phyloP scores from a whole-genome alignment of 2,113 vertebrate genomes.

The Toxotes jaculatrix region DNA sequence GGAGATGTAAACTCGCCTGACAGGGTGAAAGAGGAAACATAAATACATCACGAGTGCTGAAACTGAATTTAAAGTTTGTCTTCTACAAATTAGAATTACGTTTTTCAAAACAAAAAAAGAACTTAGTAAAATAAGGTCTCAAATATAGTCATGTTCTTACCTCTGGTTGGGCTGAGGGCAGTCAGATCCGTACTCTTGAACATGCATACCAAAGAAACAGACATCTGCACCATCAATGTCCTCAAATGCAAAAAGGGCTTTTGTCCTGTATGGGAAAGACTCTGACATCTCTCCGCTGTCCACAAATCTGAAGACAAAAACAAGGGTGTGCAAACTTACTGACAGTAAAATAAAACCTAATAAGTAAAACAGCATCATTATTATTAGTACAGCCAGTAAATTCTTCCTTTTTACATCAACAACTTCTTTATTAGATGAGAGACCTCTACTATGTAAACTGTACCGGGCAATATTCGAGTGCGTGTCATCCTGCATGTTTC shows the following conservation, averaged over 20 bases:
- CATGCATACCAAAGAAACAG: conserved; percentile 99
- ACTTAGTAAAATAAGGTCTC: neutral
- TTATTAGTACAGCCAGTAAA: no score
- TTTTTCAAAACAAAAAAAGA: no score
- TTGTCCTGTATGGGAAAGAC: conserved; percentile 97
- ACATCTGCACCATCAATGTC: conserved; percentile 97
- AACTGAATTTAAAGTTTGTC: neutral
- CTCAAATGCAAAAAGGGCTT: conserved; percentile 98
- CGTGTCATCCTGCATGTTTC: neutral
- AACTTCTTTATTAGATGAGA: no score
- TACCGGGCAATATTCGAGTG: no score
- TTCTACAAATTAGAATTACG: no score
- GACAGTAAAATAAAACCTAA: neutral
- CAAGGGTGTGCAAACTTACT: neutral
- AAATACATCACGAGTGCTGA: neutral
- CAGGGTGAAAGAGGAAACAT: conserved; percentile 9
- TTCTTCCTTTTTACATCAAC: no score
- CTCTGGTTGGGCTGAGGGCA: conserved; percentile 98
- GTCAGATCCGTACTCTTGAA: conserved; percentile 98
- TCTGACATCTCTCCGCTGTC: conserved; percentile 98
- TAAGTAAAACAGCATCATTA: no score
- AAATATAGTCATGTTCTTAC: conserved; percentile 69
- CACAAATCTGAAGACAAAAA: conserved; percentile 89
- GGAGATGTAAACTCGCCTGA: conserved; percentile 98
- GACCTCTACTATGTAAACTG: no score